These are phyloP conservation scores for Thalassoma bifasciatum DNA, from an alignment of 2,113 vertebrate genomes.

Conservation along the genomic window DNA sequence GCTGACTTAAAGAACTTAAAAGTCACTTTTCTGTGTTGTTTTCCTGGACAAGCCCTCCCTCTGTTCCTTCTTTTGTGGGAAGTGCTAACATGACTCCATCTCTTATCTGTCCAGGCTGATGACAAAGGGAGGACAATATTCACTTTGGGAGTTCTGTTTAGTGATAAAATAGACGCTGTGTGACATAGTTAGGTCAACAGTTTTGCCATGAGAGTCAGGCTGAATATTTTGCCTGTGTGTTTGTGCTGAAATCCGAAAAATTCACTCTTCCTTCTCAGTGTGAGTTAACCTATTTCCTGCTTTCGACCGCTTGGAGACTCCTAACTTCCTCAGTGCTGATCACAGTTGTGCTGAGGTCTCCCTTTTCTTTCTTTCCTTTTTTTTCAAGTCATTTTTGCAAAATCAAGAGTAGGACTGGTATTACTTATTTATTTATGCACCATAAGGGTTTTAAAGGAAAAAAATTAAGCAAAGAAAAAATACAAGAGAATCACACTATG, in stretches of 20 bases:
- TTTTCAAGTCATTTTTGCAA: background rate
- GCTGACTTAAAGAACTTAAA: constrained; percentile 1
- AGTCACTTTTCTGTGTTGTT: constrained; percentile 8
- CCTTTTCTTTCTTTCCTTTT: constrained; percentile 28
- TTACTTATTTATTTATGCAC: background rate
- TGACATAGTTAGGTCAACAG: constrained; percentile 26
- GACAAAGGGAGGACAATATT: constrained; percentile 74
- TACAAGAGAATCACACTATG: no score
- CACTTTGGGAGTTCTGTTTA: constrained; percentile 61
- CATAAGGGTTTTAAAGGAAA: background rate
- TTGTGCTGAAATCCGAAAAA: constrained; percentile 1
- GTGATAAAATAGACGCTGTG: constrained; percentile 54
- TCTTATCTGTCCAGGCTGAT: constrained; percentile 68
- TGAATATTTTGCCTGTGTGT: background rate
- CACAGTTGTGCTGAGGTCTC: constrained; percentile 21
- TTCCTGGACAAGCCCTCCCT: constrained; percentile 16
- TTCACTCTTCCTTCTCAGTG: background rate
- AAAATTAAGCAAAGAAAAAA: background rate
- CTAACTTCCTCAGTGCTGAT: constrained; percentile 55
- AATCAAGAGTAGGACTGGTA: background rate
- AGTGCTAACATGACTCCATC: constrained; percentile 58
- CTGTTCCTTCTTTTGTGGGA: constrained; percentile 46
- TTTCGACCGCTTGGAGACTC: constrained; percentile 48
- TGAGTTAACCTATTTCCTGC: constrained; percentile 47
- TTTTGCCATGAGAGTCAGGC: background rate